phyloP scores from a whole-genome alignment of 2,797 vertebrate genomes.

The Avahi laniger region DNA sequence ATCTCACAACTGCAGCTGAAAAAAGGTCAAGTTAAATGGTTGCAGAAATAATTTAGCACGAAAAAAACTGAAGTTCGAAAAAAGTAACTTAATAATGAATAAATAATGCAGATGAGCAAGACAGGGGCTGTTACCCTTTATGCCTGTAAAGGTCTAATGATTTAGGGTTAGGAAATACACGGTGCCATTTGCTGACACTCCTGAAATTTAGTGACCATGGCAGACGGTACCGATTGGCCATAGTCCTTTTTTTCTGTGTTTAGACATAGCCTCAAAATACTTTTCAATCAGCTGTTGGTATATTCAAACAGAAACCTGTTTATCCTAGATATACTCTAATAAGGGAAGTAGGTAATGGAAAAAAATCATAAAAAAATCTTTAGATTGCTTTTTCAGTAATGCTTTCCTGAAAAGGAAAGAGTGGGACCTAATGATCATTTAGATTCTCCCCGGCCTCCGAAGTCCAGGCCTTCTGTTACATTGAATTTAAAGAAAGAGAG shows the following conservation, averaged over 20 bases:
- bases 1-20: not conserved
- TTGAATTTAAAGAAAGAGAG: not conserved
- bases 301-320: not conserved
- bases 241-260: not conserved
- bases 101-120: not conserved
- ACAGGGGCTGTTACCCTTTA: not conserved
- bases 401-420: not conserved
- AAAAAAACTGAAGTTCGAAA: not conserved
- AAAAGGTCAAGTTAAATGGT: conserved; percentile 15
- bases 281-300: not conserved
- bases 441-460: not conserved
- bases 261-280: not conserved
- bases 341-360: not conserved
- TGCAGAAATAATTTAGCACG: not conserved
- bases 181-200: not conserved
- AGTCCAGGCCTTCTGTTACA: not conserved
- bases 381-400: not conserved
- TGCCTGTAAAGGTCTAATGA: not conserved
- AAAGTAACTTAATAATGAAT: not conserved
- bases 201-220: not conserved
- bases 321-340: not conserved
- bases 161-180: not conserved
- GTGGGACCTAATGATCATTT: not conserved
- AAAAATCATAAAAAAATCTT: not conserved
- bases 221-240: not conserved